Base-by-base conservation (phyloP, 2,797 vertebrate genomes). In the Antennarius maculatus region DNA sequence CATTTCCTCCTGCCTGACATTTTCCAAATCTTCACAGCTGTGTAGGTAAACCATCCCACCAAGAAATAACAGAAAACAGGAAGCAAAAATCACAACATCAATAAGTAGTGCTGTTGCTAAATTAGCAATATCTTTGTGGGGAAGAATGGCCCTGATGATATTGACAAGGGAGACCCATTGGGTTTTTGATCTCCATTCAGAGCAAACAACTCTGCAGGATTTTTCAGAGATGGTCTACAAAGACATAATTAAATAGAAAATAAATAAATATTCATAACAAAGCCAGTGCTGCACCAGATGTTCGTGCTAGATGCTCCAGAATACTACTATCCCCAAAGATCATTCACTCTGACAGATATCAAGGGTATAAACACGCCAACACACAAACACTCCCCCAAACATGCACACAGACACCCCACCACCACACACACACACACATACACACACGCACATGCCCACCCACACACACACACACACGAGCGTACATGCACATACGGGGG, bases 81-180 rank as follows among this genome's bases (percentile, higher is more conserved):
- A 83, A 83, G 85, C 57, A 80, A 82, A 79, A 90, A 87, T 86
- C 80, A 83, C 81, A 89, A 86, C 84, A 72, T 79, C 81, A 86
- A 90, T 84, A 85, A 86, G 77, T 74, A 72, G 61, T 67, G 74
- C 61, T 69, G 63, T 83, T 63, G 83, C 66, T 79, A 84, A 90
- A 91, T 92, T 90, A 91, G 84, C 82, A 49, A 56, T 64, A 84
- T 81, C 82, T 91, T 92, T 90, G 87, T 90, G 86, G 69, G 77
- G 86, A 89, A 88, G 83, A 90, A 84, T 81, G 79, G 65, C 79
- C 81, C 83, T 88, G 81, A 85, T 86, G 76, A 80, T 79, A 82
- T 63, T 75, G 82, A 91, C 85, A 80, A 88, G 87, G 73, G 81
- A 90, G 65, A 74, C 74, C 81, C 29, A 69, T 85, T 83, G 83